Percentiles rank a stretch among this genome's conserved stretches.
Conservation (phyloP, 2,888 invertebrate genomes). For the Polydrusus cervinus region DNA sequence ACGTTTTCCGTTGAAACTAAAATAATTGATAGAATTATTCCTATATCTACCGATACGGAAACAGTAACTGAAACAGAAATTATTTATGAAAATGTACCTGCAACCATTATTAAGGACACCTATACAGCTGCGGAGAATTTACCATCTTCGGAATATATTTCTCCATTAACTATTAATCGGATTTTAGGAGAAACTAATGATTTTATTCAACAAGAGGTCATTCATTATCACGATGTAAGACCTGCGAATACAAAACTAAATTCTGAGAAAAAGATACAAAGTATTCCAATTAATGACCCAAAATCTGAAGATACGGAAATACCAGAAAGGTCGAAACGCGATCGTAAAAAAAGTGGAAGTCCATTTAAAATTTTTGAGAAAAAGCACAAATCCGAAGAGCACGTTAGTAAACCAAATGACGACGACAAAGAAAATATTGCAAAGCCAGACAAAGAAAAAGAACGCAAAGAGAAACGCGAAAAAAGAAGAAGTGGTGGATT, state of each 20-base stretch:
- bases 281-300: slow-evolving; percentile 28
- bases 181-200: slow-evolving; percentile 17
- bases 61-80: slow-evolving; percentile 50
- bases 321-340: slow-evolving; percentile 36
- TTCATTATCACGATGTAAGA: slow-evolving; percentile 59
- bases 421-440: slow-evolving; percentile 47
- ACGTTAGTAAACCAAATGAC: slow-evolving; percentile 1
- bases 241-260: slow-evolving; percentile 31
- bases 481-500: slow-evolving; percentile 46
- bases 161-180: neutral
- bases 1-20: slow-evolving; percentile 50
- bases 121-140: slow-evolving; percentile 13
- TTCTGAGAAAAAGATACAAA: neutral
- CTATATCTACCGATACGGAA: slow-evolving; percentile 37
- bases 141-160: neutral
- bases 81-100: slow-evolving; percentile 43
- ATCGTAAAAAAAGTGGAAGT: slow-evolving; percentile 57
- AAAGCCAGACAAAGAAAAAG: slow-evolving; percentile 32
- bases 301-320: slow-evolving; percentile 31
- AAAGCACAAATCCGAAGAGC: slow-evolving; percentile 51
- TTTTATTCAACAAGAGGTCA: slow-evolving; percentile 46
- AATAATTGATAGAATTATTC: slow-evolving; percentile 51
- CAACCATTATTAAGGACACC: slow-evolving; percentile 33
- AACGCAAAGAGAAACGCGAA: slow-evolving; percentile 46
- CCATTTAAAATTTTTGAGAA: slow-evolving; percentile 59